Conservation (phyloP, 2,797 vertebrate species). For the Chaenodraco wilsoni region DNA sequence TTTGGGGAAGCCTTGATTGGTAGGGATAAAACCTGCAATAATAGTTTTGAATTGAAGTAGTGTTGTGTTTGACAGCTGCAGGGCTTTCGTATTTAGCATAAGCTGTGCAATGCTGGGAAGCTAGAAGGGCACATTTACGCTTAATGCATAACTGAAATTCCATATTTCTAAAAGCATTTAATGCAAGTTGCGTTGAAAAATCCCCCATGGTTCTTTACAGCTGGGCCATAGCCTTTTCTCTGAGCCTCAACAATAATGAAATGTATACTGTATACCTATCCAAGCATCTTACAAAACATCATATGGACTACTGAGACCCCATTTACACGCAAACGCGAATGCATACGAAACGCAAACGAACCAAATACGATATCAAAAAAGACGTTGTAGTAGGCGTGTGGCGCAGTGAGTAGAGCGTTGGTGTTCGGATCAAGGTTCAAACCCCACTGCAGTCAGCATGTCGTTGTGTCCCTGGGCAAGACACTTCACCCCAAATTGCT, state of each 20-base stretch:
- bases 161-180: constrained; percentile 19
- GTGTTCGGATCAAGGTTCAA: too few relatives aligned
- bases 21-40: constrained; percentile 25
- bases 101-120: constrained; percentile 6
- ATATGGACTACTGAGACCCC: too few relatives aligned
- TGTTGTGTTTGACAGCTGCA: constrained; percentile 25
- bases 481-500: too few relatives aligned
- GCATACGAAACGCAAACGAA: too few relatives aligned
- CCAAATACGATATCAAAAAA: too few relatives aligned
- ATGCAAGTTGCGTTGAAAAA: constrained; percentile 3
- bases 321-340: too few relatives aligned
- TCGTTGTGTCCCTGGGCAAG: too few relatives aligned
- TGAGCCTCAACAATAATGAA: not conserved
- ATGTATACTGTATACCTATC: not conserved
- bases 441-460: too few relatives aligned
- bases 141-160: constrained; percentile 9
- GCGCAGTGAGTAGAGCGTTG: too few relatives aligned
- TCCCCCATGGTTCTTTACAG: not conserved
- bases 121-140: constrained; percentile 6
- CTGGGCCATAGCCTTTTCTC: not conserved
- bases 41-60: constrained; percentile 28
- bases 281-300: too few relatives aligned
- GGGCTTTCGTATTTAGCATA: constrained; percentile 31
- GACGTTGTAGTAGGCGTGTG: too few relatives aligned
- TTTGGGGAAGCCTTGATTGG: constrained; percentile 11